phyloP scores from a whole-genome alignment of 2,113 vertebrate genomes.

The Amphiprion percula region DNA sequence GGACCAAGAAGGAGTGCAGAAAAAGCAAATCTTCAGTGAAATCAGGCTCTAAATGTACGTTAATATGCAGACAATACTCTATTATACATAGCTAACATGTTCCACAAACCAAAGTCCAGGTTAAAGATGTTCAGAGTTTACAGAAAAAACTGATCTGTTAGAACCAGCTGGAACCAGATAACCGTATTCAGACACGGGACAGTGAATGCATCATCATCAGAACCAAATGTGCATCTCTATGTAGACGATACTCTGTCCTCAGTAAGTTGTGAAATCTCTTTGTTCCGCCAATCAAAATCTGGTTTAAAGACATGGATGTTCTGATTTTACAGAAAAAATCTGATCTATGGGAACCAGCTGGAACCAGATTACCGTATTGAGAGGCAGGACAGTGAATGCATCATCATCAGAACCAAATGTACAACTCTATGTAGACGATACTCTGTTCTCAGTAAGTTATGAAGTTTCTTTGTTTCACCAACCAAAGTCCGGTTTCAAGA shows the following conservation, averaged over 20 bases:
- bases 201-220: background rate
- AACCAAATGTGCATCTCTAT: background rate
- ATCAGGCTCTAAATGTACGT: background rate
- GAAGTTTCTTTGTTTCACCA: background rate
- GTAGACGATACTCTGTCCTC: background rate
- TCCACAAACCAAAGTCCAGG: no score
- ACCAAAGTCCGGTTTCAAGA: background rate
- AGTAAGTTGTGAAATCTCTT: background rate
- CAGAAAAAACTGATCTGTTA: no score
- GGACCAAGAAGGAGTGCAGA: conserved; percentile 4
- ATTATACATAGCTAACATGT: background rate
- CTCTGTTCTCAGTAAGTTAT: background rate
- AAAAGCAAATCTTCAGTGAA: background rate
- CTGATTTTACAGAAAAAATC: background rate
- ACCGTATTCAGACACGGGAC: background rate
- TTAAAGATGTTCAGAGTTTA: no score
- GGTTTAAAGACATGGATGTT: background rate
- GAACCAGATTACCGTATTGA: background rate
- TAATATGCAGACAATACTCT: background rate
- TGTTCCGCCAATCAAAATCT: background rate
- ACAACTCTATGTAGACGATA: background rate
- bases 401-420: background rate
- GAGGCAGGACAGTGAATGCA: background rate
- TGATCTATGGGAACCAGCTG: background rate
- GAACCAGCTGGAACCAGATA: background rate